Base-by-base conservation (phyloP, 1,140 invertebrate species). In the Colletes gigas region DNA sequence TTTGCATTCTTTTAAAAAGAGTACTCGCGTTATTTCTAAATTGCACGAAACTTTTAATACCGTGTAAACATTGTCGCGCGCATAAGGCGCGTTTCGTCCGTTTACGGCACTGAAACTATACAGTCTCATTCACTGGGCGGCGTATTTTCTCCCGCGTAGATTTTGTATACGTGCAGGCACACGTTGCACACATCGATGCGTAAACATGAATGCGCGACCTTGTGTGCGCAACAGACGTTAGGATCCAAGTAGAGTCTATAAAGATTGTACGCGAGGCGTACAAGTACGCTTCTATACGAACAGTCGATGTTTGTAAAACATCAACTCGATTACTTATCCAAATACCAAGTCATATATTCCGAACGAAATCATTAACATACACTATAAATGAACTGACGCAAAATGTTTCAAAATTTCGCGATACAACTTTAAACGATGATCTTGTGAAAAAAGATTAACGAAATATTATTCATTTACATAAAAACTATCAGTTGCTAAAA, bases 221-320 rank as follows among this genome's bases (percentile, higher is more conserved):
- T 88, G 85, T 80, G 86, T 84, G 77, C 85, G 86, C 86, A 87
- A 84, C 85, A 87, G 79, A 79, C 85, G 73, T 74, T 63, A 79
- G 50, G 60, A 50, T 17, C 77, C 71, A 21, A 82, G 60, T 44
- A 75, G 30, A 82, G 57, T 44, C 67, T 54, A 70, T 72, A 84
- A 87, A 80, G 77, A 71, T 52, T 62, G n/a, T 83, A 82, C 57
- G 70, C 50, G 66, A 65, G 55, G 52, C 30, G 63, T 74, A 69
- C 54, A 39, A 78, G 59, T 78, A 54, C 55, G 57, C 76, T 84
- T 73, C 47, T 41, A 15, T 66, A 54, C 59, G 30, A 84, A 72
- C 70, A 78, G 55, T 65, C 69, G 82, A 54, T 82, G 73, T 79
- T 71, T 66, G 66, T 39, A 1, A 30, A 30, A 60, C 71, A 86